phyloP scores from a whole-genome alignment of 2,113 vertebrate species.

The Protobothrops flavoviridis region DNA sequence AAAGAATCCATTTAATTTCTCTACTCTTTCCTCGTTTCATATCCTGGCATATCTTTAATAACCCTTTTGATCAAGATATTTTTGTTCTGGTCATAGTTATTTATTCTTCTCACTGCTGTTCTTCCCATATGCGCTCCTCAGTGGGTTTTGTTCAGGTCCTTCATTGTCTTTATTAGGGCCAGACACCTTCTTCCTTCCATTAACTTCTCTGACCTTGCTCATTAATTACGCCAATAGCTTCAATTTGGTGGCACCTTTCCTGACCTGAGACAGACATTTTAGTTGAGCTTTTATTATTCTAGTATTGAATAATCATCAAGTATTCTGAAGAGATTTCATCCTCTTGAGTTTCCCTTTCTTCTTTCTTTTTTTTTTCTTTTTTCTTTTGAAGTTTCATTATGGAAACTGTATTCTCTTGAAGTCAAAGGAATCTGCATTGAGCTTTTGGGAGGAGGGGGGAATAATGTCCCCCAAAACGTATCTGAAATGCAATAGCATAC shows the following conservation, averaged over 20 bases:
- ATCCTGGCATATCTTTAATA: neutral
- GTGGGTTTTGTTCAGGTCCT: neutral
- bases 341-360: neutral
- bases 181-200: neutral
- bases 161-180: neutral
- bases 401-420: neutral
- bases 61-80: neutral
- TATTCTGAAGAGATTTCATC: neutral
- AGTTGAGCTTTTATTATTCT: neutral
- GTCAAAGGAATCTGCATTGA: neutral
- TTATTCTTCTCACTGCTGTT: neutral
- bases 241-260: neutral
- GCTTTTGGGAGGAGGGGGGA: neutral
- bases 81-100: neutral
- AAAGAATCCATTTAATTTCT: neutral
- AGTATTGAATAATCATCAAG: neutral
- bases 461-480: neutral
- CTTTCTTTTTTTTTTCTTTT: neutral
- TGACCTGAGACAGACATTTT: neutral
- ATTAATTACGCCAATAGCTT: neutral
- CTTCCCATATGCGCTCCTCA: neutral
- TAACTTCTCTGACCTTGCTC: neutral
- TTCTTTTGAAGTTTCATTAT: neutral
- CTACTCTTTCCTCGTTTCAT: neutral
- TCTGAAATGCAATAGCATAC: neutral